phyloP scores from a whole-genome alignment of 2,888 invertebrate species.

The Cataglyphis cursor region DNA sequence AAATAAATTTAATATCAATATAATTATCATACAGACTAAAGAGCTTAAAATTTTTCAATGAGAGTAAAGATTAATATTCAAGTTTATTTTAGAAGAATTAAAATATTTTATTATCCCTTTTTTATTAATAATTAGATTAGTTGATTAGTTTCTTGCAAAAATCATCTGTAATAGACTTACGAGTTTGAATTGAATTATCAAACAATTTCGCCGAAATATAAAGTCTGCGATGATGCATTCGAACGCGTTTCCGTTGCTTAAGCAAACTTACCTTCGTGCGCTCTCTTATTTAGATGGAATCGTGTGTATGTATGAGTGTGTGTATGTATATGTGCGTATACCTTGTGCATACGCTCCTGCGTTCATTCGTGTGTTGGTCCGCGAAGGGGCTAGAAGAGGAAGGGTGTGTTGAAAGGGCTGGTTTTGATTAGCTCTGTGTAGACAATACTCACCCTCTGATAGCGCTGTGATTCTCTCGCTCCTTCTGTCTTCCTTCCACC shows the following conservation, averaged over 20 bases:
- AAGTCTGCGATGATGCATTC: slow-evolving; percentile 11
- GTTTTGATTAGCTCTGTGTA: slow-evolving; percentile 86
- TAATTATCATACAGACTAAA: background rate
- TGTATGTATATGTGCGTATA: background rate
- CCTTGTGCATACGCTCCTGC: slow-evolving; percentile 19
- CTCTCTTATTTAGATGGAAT: slow-evolving; percentile 71
- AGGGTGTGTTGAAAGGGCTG: slow-evolving; percentile 86
- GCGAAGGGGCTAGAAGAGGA: slow-evolving; percentile 64
- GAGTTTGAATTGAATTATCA: background rate
- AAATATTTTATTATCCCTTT: background rate
- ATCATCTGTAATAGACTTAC: background rate
- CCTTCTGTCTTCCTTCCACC: slow-evolving; percentile 63
- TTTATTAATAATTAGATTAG: background rate
- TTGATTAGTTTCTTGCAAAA: background rate
- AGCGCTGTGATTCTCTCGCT: slow-evolving; percentile 80
- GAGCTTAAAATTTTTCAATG: background rate
- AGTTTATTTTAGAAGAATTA: background rate
- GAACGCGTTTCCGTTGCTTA: slow-evolving; percentile 24
- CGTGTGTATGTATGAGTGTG: slow-evolving; percentile 32
- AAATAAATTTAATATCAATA: slow-evolving; percentile 4
- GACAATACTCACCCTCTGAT: slow-evolving; percentile 86
- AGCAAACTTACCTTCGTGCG: slow-evolving; percentile 64
- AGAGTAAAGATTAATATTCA: background rate
- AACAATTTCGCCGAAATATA: background rate
- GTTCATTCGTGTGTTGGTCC: slow-evolving; percentile 39